These are phyloP conservation scores for Tethya wilhelma DNA, from an alignment of 37 sponge, comb jelly and placozoan genomes.

Conservation along the genomic window DNA sequence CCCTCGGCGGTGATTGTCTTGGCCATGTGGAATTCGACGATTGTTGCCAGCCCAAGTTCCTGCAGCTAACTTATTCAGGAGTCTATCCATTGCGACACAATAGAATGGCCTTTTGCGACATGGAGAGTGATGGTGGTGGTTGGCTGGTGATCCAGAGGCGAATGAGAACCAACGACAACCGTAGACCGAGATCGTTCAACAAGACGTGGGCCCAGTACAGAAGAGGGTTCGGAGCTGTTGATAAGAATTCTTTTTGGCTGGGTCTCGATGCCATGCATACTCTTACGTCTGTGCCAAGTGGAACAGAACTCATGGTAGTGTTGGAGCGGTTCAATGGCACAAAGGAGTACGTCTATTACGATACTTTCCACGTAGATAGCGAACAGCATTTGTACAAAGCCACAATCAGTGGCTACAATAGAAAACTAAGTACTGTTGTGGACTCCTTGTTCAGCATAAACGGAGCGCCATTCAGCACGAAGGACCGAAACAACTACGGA, in stretches of 20 bases:
- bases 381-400: slow-evolving; percentile 10
- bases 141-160: slow-evolving; percentile 65
- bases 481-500: slow-evolving; percentile 1
- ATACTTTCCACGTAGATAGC: slow-evolving; percentile 13
- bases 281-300: too few relatives aligned
- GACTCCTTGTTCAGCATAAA: not conserved
- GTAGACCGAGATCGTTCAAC: slow-evolving; percentile 11
- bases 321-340: slow-evolving; percentile 33
- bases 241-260: slow-evolving; percentile 51
- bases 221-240: slow-evolving; percentile 41
- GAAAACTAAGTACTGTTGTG: not conserved
- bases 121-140: slow-evolving; percentile 59
- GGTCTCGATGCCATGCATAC: slow-evolving; percentile 52
- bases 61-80: not conserved
- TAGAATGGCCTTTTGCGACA: slow-evolving; percentile 30
- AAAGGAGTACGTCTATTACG: slow-evolving; percentile 22
- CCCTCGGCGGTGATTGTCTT: not conserved
- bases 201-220: slow-evolving; percentile 17
- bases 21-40: not conserved
- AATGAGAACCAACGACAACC: not conserved
- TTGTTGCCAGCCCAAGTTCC: slow-evolving; percentile 40
- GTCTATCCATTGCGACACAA: slow-evolving; percentile 6
- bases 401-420: not conserved
- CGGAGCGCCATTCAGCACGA: slow-evolving; percentile 12
- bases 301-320: slow-evolving; percentile 35